Evolutionary conservation across 1,140 invertebrate genomes (phyloP), one percentile per base, ranked within the genome.

Genomic region (Tetragnatha versicolor): DNA sequence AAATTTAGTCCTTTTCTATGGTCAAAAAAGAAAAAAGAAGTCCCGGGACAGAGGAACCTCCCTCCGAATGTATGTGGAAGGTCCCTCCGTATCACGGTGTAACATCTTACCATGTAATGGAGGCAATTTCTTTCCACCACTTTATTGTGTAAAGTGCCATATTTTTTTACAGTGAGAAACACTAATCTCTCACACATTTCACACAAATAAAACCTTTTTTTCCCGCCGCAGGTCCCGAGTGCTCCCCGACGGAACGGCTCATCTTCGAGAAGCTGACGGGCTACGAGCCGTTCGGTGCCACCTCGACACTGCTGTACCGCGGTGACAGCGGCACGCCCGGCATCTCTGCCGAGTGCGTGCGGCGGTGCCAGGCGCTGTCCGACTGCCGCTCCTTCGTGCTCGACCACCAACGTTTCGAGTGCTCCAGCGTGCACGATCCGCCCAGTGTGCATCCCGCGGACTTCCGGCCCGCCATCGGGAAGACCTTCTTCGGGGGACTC

Each of bases 401-500:
- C 60, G 85, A 88, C 78, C 87, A 87, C 82, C 85, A 85, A 45
- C 33, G 79, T 14, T 75, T 75, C 29, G 69, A 80, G 45, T 80
- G 79, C 20, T 55, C 35, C 20, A 80, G 58, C 22, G 49, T 80
- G 1, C 69, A 68, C 20, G 58, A 80, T 37, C 76, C 76, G 20
- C 76, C 76, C 39, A 68, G 63, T 3, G 78, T 83, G 53, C 83
- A 82, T 31, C 82, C 82, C 27, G 82, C 84, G 47, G 85, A 86
- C 79, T 81, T 87, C 3, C 77, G 86, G 65, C 80, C 84, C n/a
- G 82, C 84, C 4, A 82, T 84, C 27, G 87, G 86, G 10, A 84
- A 85, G 33, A 85, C 85, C 14, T 88, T 86, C 81, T 88, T 87
- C 81, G 87, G 88, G 81, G 85, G 84, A 27, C 83, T 87, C 37